Conservation (phyloP, 1,140 invertebrate genomes). For the Nephotettix cincticeps region DNA sequence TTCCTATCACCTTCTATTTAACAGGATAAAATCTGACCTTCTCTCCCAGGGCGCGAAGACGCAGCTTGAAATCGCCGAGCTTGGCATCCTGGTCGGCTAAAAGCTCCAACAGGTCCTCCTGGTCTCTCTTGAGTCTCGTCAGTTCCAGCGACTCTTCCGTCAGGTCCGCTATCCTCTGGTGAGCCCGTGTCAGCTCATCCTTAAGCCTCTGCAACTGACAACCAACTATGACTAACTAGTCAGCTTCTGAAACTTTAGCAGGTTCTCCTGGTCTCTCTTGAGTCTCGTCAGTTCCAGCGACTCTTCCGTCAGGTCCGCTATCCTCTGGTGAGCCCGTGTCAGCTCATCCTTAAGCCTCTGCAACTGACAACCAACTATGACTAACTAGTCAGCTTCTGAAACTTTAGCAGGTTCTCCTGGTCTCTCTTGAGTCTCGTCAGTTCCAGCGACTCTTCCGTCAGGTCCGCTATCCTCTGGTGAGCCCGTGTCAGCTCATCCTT, state of each 20-base stretch:
- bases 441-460: conserved; percentile 51
- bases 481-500: not conserved
- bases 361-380: conserved; percentile 41
- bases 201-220: not conserved
- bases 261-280: conserved; percentile 88
- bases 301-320: conserved; percentile 44
- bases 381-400: conserved; percentile 85
- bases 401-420: conserved; percentile 85
- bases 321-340: conserved; percentile 33
- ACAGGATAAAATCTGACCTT: conserved; percentile 48
- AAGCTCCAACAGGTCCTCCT: conserved; percentile 85
- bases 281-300: conserved; percentile 63
- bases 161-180: conserved; percentile 39
- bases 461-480: conserved; percentile 39
- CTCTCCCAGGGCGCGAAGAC: conserved; percentile 67
- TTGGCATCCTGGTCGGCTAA: conserved; percentile 80
- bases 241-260: conserved; percentile 80
- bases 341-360: not conserved
- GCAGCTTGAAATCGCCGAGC: conserved; percentile 67
- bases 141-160: conserved; percentile 56
- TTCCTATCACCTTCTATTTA: not conserved
- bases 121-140: conserved; percentile 77
- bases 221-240: conserved; percentile 68
- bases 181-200: conserved; percentile 5
- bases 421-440: conserved; percentile 77